Conservation (phyloP, 2,113 vertebrate genomes). For the Hippopotamus amphibius region DNA sequence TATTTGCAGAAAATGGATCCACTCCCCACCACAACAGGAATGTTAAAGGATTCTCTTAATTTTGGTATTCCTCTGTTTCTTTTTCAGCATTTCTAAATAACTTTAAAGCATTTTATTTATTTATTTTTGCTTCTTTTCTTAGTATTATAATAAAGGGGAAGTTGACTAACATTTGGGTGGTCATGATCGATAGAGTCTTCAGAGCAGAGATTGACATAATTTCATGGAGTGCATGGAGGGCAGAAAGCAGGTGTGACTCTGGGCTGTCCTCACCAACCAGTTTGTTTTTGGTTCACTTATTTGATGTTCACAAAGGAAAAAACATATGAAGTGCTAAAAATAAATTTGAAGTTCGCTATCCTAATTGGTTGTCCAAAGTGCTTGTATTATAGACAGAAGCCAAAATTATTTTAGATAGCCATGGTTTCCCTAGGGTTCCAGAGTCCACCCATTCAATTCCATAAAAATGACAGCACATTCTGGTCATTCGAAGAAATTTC, state of each 20-base stretch:
- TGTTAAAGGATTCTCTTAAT: background rate
- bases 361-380: background rate
- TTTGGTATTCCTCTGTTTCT: background rate
- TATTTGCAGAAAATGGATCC: background rate
- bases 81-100: background rate
- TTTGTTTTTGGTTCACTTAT: background rate
- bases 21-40: background rate
- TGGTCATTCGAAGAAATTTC: conserved; percentile 16
- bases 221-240: background rate
- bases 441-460: background rate
- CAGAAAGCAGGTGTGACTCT: background rate
- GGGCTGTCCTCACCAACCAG: background rate
- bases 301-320: background rate
- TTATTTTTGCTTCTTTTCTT: background rate
- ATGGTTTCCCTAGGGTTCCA: background rate
- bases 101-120: background rate
- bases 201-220: background rate
- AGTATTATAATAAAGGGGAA: background rate
- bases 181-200: background rate
- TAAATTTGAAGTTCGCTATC: background rate
- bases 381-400: background rate
- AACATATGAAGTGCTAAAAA: background rate
- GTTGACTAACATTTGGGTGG: background rate
- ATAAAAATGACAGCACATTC: background rate
- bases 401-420: background rate